Evolutionary conservation across 2,113 vertebrate genomes (phyloP).

Genomic region (Loxodonta africana): DNA sequence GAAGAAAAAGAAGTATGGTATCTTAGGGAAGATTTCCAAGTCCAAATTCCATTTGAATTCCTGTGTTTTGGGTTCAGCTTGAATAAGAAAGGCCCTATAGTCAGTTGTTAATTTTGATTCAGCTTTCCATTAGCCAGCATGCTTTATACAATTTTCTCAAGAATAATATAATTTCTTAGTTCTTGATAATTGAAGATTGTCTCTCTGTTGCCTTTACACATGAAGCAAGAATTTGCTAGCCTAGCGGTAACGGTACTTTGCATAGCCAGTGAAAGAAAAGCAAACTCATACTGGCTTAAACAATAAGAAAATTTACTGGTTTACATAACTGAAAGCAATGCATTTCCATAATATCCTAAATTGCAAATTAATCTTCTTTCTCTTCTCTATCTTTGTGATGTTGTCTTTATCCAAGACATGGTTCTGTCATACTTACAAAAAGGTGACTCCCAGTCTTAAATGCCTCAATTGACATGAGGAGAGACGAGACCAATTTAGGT

Average conservation of each 20-base stretch:
- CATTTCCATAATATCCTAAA: background rate
- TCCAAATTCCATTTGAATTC: background rate
- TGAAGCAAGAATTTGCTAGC: background rate
- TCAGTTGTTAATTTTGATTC: constrained; percentile 11
- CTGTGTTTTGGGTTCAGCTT: background rate
- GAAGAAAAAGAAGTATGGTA: background rate
- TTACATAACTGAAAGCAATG: background rate
- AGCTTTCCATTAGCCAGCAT: background rate
- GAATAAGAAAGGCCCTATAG: background rate
- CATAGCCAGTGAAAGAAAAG: background rate
- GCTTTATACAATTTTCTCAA: background rate
- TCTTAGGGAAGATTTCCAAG: background rate
- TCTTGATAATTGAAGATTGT: background rate
- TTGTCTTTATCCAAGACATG: background rate
- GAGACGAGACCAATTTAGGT: background rate
- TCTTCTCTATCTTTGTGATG: background rate
- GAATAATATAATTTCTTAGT: background rate
- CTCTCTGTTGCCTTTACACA: background rate
- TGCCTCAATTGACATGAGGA: background rate
- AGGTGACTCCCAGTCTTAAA: background rate
- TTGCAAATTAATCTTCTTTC: background rate
- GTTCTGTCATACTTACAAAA: background rate
- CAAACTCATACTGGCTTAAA: background rate
- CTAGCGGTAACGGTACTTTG: background rate
- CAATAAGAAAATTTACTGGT: background rate